Evolutionary conservation across 2,797 vertebrate genomes (phyloP), one percentile per base, ranked within the genome.

Genomic region (Centroberyx gerrardi): DNA sequence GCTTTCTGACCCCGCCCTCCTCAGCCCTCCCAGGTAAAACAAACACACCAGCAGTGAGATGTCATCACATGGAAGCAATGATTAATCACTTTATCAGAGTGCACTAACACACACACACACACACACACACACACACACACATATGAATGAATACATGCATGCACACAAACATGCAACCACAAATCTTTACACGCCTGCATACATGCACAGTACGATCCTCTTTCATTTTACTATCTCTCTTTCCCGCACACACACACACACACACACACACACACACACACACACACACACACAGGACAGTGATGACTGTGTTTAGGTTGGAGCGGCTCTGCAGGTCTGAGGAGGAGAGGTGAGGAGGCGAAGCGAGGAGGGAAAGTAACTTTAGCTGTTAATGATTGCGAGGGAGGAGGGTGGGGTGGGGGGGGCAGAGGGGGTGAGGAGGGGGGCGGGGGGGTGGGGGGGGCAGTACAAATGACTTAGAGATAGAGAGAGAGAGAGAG

Each of bases 371-470:
- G 46, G 58, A 48, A 52, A 60, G 90, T 91, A 93, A 93, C 90
- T 88, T 86, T 89, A 93, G 88, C 87, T 88, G 84, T 90, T 93
- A 91, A 93, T 90, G 90, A 92, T 80, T 81, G 77, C 62, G 80
- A 74, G 5, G 40, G 49, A 28, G 55, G 46, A 42, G 9, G 46
- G 31, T 3, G 33, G 28, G 46, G 31, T 3, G 33, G 27, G n/a
- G 49, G 28, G n/a, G 48, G 14, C 51, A 52, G 49, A 40, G 65
- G 15, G 42, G 42, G 15, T 10, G 15, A 14, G 12, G 14, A 42
- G n/a, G 58, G 49, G 56, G 73, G 68, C 54, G 55, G 31, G n/a
- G 38, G 18, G 78, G 4, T 42, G 18, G 9, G 2, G 54, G 17
- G n/a, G 60, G 27, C 70, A 4, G 73, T 62, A 89, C 84, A 90